These are phyloP conservation scores for Ochropleura leucogaster DNA, from an alignment of 2,888 invertebrate genomes.

Conservation along the genomic window DNA sequence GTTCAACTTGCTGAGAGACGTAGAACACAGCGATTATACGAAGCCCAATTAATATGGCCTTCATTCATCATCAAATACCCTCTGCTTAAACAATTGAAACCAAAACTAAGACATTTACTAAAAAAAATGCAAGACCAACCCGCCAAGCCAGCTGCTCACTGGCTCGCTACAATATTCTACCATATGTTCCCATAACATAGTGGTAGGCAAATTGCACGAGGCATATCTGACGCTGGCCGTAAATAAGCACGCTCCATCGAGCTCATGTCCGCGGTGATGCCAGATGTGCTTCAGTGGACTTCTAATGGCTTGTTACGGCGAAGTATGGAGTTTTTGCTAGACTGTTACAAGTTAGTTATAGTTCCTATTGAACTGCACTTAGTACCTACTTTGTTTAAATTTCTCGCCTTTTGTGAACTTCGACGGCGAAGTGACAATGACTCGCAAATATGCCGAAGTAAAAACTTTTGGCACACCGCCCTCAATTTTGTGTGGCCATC, in stretches of 20 bases:
- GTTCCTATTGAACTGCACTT: not conserved
- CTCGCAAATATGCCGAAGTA: not conserved
- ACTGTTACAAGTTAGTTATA: conserved; percentile 17
- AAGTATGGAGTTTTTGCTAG: conserved; percentile 36
- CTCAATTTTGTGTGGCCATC: not conserved
- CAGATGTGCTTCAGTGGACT: conserved; percentile 50
- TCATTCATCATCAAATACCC: not conserved
- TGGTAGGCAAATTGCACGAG: conserved; percentile 51
- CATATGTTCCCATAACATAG: conserved; percentile 38
- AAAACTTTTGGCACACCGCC: not conserved
- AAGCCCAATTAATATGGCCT: not conserved
- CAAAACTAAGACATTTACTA: not conserved
- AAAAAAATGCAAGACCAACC: not conserved
- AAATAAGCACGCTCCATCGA: conserved; percentile 53
- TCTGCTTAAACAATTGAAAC: not conserved
- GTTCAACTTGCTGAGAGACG: not conserved
- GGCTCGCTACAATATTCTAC: conserved; percentile 6
- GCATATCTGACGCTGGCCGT: conserved; percentile 35
- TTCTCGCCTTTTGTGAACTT: too few relatives aligned
- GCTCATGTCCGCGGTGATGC: conserved; percentile 31
- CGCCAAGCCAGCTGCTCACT: not conserved
- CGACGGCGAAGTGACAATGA: not conserved
- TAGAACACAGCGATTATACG: not conserved
- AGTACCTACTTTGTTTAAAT: not conserved
- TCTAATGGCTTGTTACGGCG: conserved; percentile 53